Evolutionary conservation across 2,113 vertebrate genomes (phyloP), one percentile per base, ranked within the genome.

Genomic region (Choloepus hoffmanni): DNA sequence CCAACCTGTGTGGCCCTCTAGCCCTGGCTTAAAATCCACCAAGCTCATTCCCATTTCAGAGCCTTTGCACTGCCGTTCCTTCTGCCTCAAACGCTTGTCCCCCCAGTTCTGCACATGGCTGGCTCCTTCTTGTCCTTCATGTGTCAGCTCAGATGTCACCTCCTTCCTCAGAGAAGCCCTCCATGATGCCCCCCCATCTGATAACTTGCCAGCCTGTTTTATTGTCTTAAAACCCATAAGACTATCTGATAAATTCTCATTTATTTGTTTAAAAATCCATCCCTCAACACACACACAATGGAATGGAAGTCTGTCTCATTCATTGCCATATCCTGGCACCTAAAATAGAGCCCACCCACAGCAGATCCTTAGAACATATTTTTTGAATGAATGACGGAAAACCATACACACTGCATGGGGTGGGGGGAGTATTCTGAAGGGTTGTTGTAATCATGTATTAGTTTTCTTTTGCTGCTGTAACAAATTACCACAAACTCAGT

Each of bases 101-200:
- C 12, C 12, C 1, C 2, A 30, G 30, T 36, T 89, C 79, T 87
- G 45, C 60, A 45, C 43, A 40, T 43, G 19, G n/a, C 30, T 85
- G 74, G 16, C 58, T 91, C 40, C 70, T 85, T 79, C 81, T 28
- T 53, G 91, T 58, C 48, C 33, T 92, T 81, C 8, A 60, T 12
- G 9, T 70, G 14, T 85, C 67, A 85, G 30, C 11, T 26, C 6
- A 55, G 70, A 40, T 14, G 48, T 73, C 72, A 62, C 82, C 40
- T 92, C 65, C 55, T 94, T 92, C 65, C 55, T 94, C 60, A 55
- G 45, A 78, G 89, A 55, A 18, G 70, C 9, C 58, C 36, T 95
- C 53, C 58, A 5, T 24, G 78, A 58, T 45, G 36, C 30, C 70
- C 68, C 76, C 28, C 13, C 21, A 21, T 40, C 72, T 45, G 36